phyloP scores from a whole-genome alignment of 2,797 vertebrate species.

The Parauchenoglanis punctatus region DNA sequence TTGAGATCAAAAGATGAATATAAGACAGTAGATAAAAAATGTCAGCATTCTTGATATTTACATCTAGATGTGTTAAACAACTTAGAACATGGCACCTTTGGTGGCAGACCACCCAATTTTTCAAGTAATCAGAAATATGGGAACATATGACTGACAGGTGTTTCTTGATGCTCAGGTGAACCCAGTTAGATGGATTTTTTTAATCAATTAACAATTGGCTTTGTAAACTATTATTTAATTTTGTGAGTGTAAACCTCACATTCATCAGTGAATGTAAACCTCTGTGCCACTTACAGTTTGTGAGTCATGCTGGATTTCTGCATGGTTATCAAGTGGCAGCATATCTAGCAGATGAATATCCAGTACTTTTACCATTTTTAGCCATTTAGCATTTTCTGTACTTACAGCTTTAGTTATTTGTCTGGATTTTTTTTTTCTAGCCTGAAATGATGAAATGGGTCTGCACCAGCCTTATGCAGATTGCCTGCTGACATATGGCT shows the following conservation, averaged over 20 bases:
- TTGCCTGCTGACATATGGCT: slow-evolving; percentile 47
- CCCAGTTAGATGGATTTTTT: neutral
- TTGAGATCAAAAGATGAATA: neutral
- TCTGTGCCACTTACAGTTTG: neutral
- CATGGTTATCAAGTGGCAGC: slow-evolving; percentile 22
- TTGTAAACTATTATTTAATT: slow-evolving; percentile 30
- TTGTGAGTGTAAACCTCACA: slow-evolving; percentile 8
- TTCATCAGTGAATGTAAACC: too few relatives aligned
- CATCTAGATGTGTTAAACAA: neutral
- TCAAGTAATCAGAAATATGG: neutral
- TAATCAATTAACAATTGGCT: neutral
- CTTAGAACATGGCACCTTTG: neutral
- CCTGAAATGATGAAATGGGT: slow-evolving; percentile 42
- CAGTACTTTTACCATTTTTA: slow-evolving; percentile 31
- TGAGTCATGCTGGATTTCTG: slow-evolving; percentile 31
- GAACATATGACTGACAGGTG: neutral
- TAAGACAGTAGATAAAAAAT: neutral
- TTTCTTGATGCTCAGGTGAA: neutral
- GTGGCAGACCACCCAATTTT: neutral
- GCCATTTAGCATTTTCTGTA: slow-evolving; percentile 11
- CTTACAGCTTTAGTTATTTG: slow-evolving; percentile 42
- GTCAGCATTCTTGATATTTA: neutral
- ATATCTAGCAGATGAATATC: slow-evolving; percentile 28
- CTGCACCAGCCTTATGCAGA: slow-evolving; percentile 41
- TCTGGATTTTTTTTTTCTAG: slow-evolving; percentile 14